Conservation (phyloP, 1,140 invertebrate species). For the Zaprionus gabonicus region DNA sequence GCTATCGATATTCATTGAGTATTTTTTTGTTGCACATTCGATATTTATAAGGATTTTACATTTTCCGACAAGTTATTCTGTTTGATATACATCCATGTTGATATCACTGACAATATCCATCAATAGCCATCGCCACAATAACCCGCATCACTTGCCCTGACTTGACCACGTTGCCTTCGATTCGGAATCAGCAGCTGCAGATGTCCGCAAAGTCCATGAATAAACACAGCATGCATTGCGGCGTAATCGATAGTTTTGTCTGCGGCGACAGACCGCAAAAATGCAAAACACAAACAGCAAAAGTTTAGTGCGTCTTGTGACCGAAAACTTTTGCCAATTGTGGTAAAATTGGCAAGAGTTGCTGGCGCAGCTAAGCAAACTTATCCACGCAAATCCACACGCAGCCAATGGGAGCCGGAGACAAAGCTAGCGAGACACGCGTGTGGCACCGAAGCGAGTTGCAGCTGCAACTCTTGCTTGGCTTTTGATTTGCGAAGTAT, state of each 20-base stretch:
- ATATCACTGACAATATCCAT: no score
- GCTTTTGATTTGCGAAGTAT: slow-evolving; percentile 73
- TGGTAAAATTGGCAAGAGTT: background rate
- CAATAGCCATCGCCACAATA: no score
- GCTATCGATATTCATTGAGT: no score
- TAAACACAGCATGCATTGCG: slow-evolving; percentile 18
- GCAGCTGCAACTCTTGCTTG: slow-evolving; percentile 46
- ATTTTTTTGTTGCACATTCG: no score
- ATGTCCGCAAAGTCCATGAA: slow-evolving; percentile 33
- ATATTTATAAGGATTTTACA: no score
- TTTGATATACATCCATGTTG: no score
- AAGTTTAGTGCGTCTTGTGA: slow-evolving; percentile 66
- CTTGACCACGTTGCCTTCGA: slow-evolving; percentile 23
- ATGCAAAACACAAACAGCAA: slow-evolving; percentile 57
- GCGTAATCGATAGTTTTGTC: slow-evolving; percentile 37
- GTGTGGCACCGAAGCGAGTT: slow-evolving; percentile 58
- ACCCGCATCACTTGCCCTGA: background rate
- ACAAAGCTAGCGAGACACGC: slow-evolving; percentile 44
- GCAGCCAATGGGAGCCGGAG: background rate
- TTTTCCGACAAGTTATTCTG: no score
- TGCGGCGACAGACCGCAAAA: slow-evolving; percentile 46
- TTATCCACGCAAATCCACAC: background rate
- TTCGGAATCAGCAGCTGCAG: background rate
- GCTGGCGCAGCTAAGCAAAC: no score
- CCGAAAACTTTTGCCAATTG: slow-evolving; percentile 2